Evolutionary conservation across 2,113 vertebrate species (phyloP), one percentile per base, ranked within the genome.

Genomic region (Poecile atricapillus): DNA sequence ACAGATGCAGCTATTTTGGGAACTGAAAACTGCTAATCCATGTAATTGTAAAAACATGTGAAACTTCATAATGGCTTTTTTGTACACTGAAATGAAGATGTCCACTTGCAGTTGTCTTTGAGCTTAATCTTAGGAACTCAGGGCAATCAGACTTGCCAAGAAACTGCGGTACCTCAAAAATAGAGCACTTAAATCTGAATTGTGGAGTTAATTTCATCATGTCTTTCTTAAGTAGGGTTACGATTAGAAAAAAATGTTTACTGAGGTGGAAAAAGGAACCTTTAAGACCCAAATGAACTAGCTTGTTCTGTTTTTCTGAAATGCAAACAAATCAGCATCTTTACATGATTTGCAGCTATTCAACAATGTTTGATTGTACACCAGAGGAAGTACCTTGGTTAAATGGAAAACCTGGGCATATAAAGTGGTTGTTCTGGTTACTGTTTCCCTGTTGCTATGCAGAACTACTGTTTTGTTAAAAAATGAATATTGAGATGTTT

Each of bases 21-120:
- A 44, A 92, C 83, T 75, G n/a, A 93, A 96, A 95, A 67, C 69
- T 96, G 77, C 78, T 94, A 89, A 95, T 93, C 88, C 53, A 27
- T 82, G 81, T 90, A 43, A 69, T 14, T 93, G 50, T 80, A 82
- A 93, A 95, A 97, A 74, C 39, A 94, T 14, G 86, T 35, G 65
- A 35, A 91, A n/a, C 44, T 82, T 22, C 37, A 14, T 27, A 83
- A 67, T 53, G 56, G 27, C 8, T 22, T 71, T 84, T 75, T 83
- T 67, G 12, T 80, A 64, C 41, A n/a, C 15, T 35, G 21, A 68
- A 82, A 62, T 76, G 56, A 80, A 62, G 31, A 11, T 71, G 41
- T 25, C 86, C 41, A 59, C 21, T 83, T 58, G 12, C 37, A 49
- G 39, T 76, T 47, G 31, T 28, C 53, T 91, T 75, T 52, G 16